A percentile compares a stretch with the other conserved stretches of the same genome.
Evolutionary conservation across 64 coral and sea anemone species (phyloP).

Genomic region (Acropora yongei): DNA sequence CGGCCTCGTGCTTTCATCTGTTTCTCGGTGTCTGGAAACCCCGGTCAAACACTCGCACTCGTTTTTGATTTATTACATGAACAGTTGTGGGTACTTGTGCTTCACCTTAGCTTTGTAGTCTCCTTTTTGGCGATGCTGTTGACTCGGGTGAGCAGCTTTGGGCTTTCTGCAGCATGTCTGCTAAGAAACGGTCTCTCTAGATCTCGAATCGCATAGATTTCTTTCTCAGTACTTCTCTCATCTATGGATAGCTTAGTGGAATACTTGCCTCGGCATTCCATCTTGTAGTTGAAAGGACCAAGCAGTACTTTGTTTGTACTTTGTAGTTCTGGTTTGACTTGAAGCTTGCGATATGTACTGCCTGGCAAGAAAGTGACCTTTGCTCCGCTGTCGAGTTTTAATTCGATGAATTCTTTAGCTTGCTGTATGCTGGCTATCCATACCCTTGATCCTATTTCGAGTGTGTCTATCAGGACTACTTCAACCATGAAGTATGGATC

Average conservation of each 20-base stretch:
- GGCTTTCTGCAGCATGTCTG: background rate
- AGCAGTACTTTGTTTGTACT: background rate
- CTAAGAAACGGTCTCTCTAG: no score
- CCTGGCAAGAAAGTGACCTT: no score
- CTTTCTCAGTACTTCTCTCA: background rate
- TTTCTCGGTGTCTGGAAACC: conserved; percentile 44
- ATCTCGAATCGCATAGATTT: background rate
- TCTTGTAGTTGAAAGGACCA: background rate
- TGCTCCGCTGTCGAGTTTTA: background rate
- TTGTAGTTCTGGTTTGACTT: background rate
- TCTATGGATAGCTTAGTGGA: background rate
- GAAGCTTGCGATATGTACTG: no score
- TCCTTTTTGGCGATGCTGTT: background rate
- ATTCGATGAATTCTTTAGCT: no score
- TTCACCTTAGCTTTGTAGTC: background rate
- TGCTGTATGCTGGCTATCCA: background rate
- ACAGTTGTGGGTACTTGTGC: no score
- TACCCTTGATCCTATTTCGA: background rate
- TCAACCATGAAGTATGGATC: background rate
- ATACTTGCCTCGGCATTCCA: background rate
- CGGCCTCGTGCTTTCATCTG: conserved; percentile 33
- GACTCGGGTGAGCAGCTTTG: background rate
- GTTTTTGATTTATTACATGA: conserved; percentile 48
- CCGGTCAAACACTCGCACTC: conserved; percentile 64
- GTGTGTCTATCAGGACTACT: background rate